phyloP scores from a whole-genome alignment of 2,113 vertebrate species.

The Phocoena phocoena region DNA sequence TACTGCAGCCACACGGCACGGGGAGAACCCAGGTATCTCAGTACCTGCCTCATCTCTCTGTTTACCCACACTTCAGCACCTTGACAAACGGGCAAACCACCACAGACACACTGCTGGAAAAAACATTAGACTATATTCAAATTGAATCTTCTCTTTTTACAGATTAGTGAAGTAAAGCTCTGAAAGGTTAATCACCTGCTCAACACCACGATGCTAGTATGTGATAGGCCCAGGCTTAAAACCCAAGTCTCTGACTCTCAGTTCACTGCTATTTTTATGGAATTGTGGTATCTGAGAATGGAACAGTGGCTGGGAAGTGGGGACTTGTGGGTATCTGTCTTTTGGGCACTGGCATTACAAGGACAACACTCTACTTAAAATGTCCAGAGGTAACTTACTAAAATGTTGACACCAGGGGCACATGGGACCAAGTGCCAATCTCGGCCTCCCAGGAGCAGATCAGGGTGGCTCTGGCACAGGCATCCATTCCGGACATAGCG shows the following conservation, averaged over 20 bases:
- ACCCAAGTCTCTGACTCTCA: background rate
- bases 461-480: background rate
- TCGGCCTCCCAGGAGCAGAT: background rate
- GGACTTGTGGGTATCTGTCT: background rate
- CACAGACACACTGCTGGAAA: background rate
- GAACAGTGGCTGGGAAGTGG: background rate
- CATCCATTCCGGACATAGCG: background rate
- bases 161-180: slow-evolving; percentile 16
- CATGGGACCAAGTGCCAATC: background rate
- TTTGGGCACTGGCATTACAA: background rate
- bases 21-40: accelerated
- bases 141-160: slow-evolving; percentile 5
- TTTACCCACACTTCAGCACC: background rate
- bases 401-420: background rate
- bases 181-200: slow-evolving; percentile 45
- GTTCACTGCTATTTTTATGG: background rate
- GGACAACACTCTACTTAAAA: background rate
- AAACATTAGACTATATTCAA: background rate
- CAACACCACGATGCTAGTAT: background rate
- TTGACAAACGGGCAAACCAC: background rate
- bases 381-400: slow-evolving; percentile 10
- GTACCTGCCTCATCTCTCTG: background rate
- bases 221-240: background rate
- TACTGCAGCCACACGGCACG: accelerated
- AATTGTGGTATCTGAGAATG: background rate